These are phyloP conservation scores for Caenorhabditis angaria DNA, from an alignment of 2,888 invertebrate genomes.

Conservation along the genomic window DNA sequence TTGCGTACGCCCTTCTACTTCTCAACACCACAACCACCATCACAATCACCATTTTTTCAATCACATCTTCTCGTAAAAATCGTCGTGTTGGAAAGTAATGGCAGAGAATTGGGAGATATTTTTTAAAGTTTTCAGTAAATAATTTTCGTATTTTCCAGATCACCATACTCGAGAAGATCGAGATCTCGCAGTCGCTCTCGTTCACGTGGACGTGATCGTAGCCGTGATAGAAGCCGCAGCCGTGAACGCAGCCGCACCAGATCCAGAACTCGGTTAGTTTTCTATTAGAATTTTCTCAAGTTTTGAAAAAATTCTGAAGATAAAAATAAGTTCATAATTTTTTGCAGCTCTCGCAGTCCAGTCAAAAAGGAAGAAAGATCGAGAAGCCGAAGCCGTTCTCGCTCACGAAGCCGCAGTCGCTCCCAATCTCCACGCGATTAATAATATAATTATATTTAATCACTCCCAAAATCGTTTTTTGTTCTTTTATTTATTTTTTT, in stretches of 20 bases:
- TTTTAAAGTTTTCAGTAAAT: too few relatives aligned
- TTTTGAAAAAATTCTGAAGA: not conserved
- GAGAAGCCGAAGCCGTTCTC: conserved; percentile 44
- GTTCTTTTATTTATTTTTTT: not conserved
- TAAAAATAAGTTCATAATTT: too few relatives aligned
- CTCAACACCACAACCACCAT: too few relatives aligned
- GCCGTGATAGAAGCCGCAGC: conserved; percentile 33
- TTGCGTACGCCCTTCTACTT: too few relatives aligned
- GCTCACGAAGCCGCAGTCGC: conserved; percentile 31
- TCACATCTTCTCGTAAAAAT: too few relatives aligned
- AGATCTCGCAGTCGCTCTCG: conserved; percentile 36
- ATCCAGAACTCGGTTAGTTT: conserved; percentile 40
- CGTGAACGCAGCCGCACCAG: conserved; percentile 37
- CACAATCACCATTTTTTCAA: too few relatives aligned
- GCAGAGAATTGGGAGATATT: too few relatives aligned
- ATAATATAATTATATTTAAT: not conserved
- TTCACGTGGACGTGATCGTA: conserved; percentile 44
- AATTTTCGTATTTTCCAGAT: conserved; percentile 19
- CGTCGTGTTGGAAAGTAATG: too few relatives aligned
- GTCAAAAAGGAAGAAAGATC: conserved; percentile 39
- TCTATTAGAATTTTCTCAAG: not conserved
- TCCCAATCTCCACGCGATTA: conserved; percentile 42
- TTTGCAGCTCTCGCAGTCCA: conserved; percentile 46
- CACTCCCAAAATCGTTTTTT: not conserved
- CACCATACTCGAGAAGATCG: conserved; percentile 43